phyloP scores from a whole-genome alignment of 2,113 vertebrate genomes.

The Brienomyrus brachyistius region DNA sequence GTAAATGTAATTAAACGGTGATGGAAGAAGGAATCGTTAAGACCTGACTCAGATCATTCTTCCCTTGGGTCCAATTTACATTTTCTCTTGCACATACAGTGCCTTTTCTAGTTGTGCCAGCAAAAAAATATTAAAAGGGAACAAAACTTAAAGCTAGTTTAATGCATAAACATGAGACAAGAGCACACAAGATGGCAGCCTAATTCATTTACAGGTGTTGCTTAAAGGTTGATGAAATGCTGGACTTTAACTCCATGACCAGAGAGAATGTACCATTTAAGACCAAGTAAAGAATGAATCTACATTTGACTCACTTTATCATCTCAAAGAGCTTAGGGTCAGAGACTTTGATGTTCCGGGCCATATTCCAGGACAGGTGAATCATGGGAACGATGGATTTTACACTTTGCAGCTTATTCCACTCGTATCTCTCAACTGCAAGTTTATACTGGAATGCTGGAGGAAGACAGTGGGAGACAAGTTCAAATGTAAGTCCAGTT shows the following conservation, averaged over 20 bases:
- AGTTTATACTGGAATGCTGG: constrained; percentile 94
- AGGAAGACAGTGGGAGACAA: constrained; percentile 13
- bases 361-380: constrained; percentile 99
- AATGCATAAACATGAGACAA: neutral
- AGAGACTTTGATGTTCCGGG: constrained; percentile 98
- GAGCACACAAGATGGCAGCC: neutral
- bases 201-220: neutral
- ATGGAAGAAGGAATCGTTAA: neutral
- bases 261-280: neutral
- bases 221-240: neutral
- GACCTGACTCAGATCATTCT: neutral
- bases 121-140: neutral
- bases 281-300: neutral
- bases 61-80: neutral
- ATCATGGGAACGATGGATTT: constrained; percentile 99
- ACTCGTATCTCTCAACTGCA: constrained; percentile 95
- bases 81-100: neutral
- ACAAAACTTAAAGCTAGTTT: neutral
- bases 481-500: neutral
- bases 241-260: neutral
- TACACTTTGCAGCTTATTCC: constrained; percentile 97
- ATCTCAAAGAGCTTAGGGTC: constrained; percentile 99
- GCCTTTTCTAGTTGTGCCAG: neutral
- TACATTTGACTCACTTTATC: constrained; percentile 84
- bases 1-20: neutral